Base-by-base conservation (phyloP, 2,888 invertebrate species). In the Dicycla oo region DNA sequence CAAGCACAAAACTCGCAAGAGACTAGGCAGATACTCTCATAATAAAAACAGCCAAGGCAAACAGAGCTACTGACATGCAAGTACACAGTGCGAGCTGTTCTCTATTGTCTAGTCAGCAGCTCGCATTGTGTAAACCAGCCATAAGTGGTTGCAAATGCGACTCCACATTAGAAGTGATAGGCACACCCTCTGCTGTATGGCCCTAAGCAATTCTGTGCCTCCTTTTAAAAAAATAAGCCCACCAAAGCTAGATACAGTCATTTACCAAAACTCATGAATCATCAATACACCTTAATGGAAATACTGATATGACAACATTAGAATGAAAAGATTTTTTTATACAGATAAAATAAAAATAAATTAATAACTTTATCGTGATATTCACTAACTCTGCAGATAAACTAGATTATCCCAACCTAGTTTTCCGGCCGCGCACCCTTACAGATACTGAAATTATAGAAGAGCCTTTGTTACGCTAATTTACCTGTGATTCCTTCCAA, bases 371-470 rank as follows among this genome's bases (percentile, higher is more conserved):
- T 84, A 84, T 86, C 86, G 74, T 83, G 85, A 86, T 86, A 87
- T 88, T 90, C 85, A 87, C 89, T 88, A 87, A 88, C 85, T 88
- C 83, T 60, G 87, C 91, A 88, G 89, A 91, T 90, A 87, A 87
- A 88, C 88, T 91, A 88, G 88, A 91, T 92, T 91, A 93, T 90
- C 89, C 89, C 90, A 90, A 88, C 90, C 91, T 89, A 91, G 89
- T 91, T 93, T 89, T 87, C 88, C 83, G 78, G 71, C 75, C 71
- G 71, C 79, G 75, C 80, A 83, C 70, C 61, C 47, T 66, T 75
- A 80, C 70, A 65, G 87, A 88, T 65, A 72, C 61, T 73, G 53
- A 78, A 78, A 57, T 73, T 69, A 72, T 87, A 74, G 89, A 89
- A 85, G 83, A 57, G 85, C 38, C 62, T 45, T 18, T 47, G 13